phyloP scores from a whole-genome alignment of 2,888 invertebrate species.

The Ichneumoninae sp. region DNA sequence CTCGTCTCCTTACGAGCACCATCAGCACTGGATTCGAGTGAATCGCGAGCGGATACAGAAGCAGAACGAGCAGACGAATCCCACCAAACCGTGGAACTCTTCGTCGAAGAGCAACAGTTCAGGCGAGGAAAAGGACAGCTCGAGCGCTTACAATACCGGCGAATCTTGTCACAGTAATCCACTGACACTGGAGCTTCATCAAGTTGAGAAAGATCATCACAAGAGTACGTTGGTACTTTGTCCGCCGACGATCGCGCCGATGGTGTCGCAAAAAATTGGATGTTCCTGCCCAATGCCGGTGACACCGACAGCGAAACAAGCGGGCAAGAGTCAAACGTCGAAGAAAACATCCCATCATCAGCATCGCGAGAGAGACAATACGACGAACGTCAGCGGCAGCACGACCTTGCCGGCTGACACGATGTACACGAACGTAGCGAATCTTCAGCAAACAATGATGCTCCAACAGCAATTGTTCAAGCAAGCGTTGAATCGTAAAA shows the following conservation, averaged over 20 bases:
- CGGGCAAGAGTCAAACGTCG: constrained; percentile 64
- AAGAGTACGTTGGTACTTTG: constrained; percentile 80
- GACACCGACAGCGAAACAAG: constrained; percentile 61
- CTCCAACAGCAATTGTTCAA: constrained; percentile 88
- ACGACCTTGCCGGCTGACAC: constrained; percentile 84
- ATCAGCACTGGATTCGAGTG: constrained; percentile 71
- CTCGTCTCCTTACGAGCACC: constrained; percentile 87
- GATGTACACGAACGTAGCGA: constrained; percentile 90
- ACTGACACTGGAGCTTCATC: constrained; percentile 85
- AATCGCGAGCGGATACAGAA: constrained; percentile 55
- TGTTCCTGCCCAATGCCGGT: constrained; percentile 75
- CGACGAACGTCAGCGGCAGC: constrained; percentile 40
- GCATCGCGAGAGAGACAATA: constrained; percentile 58
- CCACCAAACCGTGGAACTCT: constrained; percentile 76
- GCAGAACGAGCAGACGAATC: constrained; percentile 50
- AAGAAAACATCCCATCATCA: constrained; percentile 67
- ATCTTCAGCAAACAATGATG: constrained; percentile 89
- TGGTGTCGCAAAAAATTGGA: constrained; percentile 64
- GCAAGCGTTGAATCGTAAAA: constrained; percentile 84
- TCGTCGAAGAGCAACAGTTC: constrained; percentile 84
- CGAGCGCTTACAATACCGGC: constrained; percentile 91
- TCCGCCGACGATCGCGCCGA: constrained; percentile 71
- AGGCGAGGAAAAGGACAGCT: constrained; percentile 87
- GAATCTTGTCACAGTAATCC: constrained; percentile 90
- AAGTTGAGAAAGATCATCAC: constrained; percentile 83